Evolutionary conservation across 2,888 invertebrate species (phyloP), one percentile per base, ranked within the genome.

Genomic region (Drosophila histrio): DNA sequence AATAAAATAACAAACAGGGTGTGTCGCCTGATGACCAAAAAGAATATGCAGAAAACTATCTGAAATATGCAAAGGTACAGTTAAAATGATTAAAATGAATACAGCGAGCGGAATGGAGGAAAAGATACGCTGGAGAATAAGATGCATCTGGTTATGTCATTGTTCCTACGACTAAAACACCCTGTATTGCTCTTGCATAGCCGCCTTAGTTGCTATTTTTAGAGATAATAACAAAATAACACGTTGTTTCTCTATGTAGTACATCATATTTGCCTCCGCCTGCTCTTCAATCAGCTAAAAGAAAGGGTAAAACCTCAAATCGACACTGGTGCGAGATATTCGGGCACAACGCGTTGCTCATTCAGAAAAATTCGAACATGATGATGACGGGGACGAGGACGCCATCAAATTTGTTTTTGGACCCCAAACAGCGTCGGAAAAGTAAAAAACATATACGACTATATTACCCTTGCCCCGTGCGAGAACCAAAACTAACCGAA

Each of bases 181-280:
- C 87, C 82, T 82, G 82, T 82, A 62, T 32, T 28, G 36, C 28
- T 43, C 13, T 52, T 24, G 52, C 61, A 70, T 79, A 84, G 68
- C 79, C 43, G 53, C 59, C 58, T 56, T 38, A 56, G 41, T 22
- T 32, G 50, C 69, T 84, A 88, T 86, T 77, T 79, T 44, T 87
- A 79, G 87, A 62, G 36, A 63, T 64, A 72, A 82, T 82, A 82
- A 82, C 75, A 85, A 76, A 83, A 80, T 69, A 69, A 80, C 75
- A 76, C 73, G 75, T 79, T 78, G 74, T 75, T 81, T 74, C 73
- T 70, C 71, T 61, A 64, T 77, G 72, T 84, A 81, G 67, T 85
- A 79, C 79, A 82, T 83, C 79, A 74, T 82, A 74, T 79, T 79
- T 60, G 62, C 46, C 57, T 62, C 49, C 36, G 44, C 52, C 65